Evolutionary conservation across 2,113 vertebrate genomes (phyloP), one percentile per base, ranked within the genome.

Genomic region (Brachyistius frenatus): DNA sequence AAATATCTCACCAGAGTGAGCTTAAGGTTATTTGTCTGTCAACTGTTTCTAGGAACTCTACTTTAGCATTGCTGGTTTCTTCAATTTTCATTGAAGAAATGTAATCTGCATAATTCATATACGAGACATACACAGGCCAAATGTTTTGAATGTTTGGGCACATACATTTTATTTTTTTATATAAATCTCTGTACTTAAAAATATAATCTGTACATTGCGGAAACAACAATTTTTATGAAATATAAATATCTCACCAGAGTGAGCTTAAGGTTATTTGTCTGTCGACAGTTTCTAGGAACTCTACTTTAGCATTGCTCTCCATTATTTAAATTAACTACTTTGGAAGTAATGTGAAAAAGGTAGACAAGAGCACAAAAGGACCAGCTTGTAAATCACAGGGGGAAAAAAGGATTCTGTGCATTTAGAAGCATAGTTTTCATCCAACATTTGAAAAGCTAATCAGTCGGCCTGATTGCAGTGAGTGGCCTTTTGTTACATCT

Each of bases 401-500:
- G 23, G 23, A 77, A 73, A 73, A 73, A 76, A 72, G 50, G 44
- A 88, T 68, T 74, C 54, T 44, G 33, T 73, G 76, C 74, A 74
- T 89, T 89, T 71, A 62, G 73, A 78, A 83, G 82, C 80, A 56
- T 52, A 54, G 67, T 83, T 91, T 89, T 92, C 80, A 90, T 90
- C 82, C 58, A 81, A 84, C 72, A 81, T 86, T 84, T 91, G 88
- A 93, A 93, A 93, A 91, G 91, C 92, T 89, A 94, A 94, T 94
- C 91, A 93, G 91, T 73, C 61, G 57, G 82, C 84, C 90, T 94
- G 91, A 94, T 94, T 93, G 90, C 87, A 81, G 81, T 69, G 80
- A 91, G 88, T 95, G 93, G 93, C 93, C 93, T 93, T 83, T 90
- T 94, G 88, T 93, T 89, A 88, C 89, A 92, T 92, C 79, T 92